A percentile compares a stretch with the other conserved stretches of the same genome.
Conservation (phyloP, 2,797 vertebrate genomes). For the Philypnodon macrostomus region DNA sequence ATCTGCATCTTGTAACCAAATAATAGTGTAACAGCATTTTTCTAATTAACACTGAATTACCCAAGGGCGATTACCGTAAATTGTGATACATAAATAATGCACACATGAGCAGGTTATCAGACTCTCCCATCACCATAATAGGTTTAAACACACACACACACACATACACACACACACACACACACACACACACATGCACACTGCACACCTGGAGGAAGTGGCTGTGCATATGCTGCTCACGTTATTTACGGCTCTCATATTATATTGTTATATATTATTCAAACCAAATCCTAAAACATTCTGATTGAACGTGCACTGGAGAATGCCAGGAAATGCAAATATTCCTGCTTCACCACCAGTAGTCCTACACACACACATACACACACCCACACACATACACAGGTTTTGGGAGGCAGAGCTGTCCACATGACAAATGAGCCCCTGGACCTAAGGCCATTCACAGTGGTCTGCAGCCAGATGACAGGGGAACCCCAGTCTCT, state of each 20-base stretch:
- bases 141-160: conserved; percentile 41
- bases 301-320: conserved; percentile 26
- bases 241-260: conserved; percentile 50
- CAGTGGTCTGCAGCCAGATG: conserved; percentile 34
- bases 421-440: conserved; percentile 56
- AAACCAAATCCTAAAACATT: conserved; percentile 35
- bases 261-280: conserved; percentile 54
- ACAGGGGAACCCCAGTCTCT: conserved; percentile 44
- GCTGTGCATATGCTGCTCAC: conserved; percentile 29
- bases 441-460: conserved; percentile 36
- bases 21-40: conserved; percentile 44
- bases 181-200: conserved; percentile 8
- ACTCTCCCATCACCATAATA: conserved; percentile 48
- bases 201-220: conserved; percentile 37
- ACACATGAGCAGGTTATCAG: conserved; percentile 36
- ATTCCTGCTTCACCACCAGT: not conserved
- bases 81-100: conserved; percentile 41
- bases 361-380: not conserved
- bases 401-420: conserved; percentile 30
- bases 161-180: conserved; percentile 30
- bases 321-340: conserved; percentile 45
- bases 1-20: conserved; percentile 43
- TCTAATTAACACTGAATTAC: no score
- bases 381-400: conserved; percentile 6
- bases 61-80: conserved; percentile 38